Evolutionary conservation across 2,113 vertebrate genomes (phyloP).

Genomic region (Sylvilagus bachmani): DNA sequence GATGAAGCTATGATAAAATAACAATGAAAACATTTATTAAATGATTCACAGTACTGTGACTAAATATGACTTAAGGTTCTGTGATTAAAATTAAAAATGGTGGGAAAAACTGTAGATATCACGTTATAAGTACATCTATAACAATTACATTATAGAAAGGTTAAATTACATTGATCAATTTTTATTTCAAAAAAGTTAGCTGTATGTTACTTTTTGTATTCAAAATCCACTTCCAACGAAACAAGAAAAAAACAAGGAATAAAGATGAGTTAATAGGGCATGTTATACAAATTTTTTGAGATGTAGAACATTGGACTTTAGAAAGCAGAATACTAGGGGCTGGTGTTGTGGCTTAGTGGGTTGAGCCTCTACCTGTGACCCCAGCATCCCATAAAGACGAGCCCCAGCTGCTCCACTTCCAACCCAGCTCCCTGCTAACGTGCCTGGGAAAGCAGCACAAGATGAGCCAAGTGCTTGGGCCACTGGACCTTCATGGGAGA

Average conservation of each 20-base stretch:
- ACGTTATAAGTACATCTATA: conserved; percentile 7
- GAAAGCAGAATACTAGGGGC: neutral
- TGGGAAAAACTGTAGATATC: neutral
- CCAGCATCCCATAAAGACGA: too few relatives aligned
- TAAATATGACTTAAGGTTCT: conserved; percentile 64
- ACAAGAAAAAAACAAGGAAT: conserved; percentile 33
- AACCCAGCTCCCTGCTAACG: too few relatives aligned
- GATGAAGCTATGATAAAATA: conserved; percentile 69
- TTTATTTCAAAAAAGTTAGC: conserved; percentile 64
- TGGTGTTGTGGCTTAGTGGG: too few relatives aligned
- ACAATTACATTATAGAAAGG: neutral
- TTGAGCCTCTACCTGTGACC: too few relatives aligned
- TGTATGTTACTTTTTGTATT: conserved; percentile 11
- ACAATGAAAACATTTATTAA: conserved; percentile 77
- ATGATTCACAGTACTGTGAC: conserved; percentile 57
- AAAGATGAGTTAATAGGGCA: neutral
- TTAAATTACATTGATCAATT: conserved; percentile 4
- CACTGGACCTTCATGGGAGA: too few relatives aligned
- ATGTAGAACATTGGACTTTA: neutral
- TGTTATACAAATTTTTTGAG: neutral
- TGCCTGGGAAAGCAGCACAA: too few relatives aligned
- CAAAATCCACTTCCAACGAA: conserved; percentile 12
- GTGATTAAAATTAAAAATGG: conserved; percentile 64
- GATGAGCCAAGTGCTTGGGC: too few relatives aligned
- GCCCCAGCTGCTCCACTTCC: too few relatives aligned